Evolutionary conservation across 1,140 invertebrate genomes (phyloP), one percentile per base, ranked within the genome.

Genomic region (Zelostemma sp.): DNA sequence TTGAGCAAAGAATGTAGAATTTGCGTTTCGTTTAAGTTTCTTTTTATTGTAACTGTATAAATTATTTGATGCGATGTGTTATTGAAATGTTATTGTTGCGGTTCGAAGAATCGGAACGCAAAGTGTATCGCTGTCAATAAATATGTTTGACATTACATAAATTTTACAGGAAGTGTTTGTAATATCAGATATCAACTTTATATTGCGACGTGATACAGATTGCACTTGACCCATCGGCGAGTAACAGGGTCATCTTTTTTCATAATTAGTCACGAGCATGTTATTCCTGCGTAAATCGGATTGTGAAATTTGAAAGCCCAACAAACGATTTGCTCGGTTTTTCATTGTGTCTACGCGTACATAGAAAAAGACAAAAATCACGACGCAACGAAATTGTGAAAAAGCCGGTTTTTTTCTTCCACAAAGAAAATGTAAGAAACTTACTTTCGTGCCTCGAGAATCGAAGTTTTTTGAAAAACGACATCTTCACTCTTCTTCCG

Each of bases 381-480:
- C 48, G 51, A 17, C 47, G 35, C 31, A 50, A 19, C n/a, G 11
- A 49, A 63, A 40, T 14, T 33, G 8, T 43, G 2, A 8, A 12
- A 46, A 35, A 51, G n/a, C 28, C 5, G 15, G 18, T 14, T n/a
- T 17, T 45, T 33, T 12, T 49, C 50, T 5, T 31, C 28, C 9
- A n/a, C 9, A 28, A n/a, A 54, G 14, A 8, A 14, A 43, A 16
- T 47, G 9, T 19, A 83, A 31, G 11, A 31, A 4, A 38, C 82
- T 83, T 62, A 84, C 82, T 84, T 64, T 81, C 79, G 48, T 81
- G 81, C 47, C 76, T 76, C 28, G 82, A 67, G 49, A 82, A 83
- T 72, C 76, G 76, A n/a, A 84, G 56, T 58, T 82, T 84, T 47
- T 82, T 83, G 53, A 84, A 84, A 56, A 84, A 80, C 25, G 78